Evolutionary conservation across 2,797 vertebrate genomes (phyloP).

Genomic region (Mormyrops attenuatus): DNA sequence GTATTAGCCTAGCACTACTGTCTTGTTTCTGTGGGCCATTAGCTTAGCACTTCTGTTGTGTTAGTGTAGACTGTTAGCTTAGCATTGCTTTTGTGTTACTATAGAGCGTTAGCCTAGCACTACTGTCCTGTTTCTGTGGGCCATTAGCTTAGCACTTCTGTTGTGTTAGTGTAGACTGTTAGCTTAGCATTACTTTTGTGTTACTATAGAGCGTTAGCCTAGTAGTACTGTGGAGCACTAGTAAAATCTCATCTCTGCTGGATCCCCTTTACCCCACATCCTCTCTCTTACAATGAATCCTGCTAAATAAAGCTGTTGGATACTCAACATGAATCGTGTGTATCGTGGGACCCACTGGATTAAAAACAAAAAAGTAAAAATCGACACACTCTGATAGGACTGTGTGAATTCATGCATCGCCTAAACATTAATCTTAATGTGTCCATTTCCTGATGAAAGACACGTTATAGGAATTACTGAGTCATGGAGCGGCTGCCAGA

Average conservation of each 20-base stretch:
- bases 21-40: not conserved
- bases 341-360: not conserved
- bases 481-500: not conserved
- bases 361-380: not conserved
- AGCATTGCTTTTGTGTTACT: not conserved
- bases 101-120: not conserved
- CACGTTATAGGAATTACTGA: not conserved
- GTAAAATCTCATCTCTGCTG: not conserved
- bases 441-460: not conserved
- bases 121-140: not conserved
- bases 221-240: not conserved
- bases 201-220: not conserved
- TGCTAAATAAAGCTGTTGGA: not conserved
- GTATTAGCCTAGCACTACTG: not conserved
- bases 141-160: not conserved
- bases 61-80: not conserved
- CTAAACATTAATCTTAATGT: conserved; percentile 7
- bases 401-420: not conserved
- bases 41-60: not conserved
- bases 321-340: not conserved
- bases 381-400: not conserved
- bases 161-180: not conserved
- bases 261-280: not conserved
- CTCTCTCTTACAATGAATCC: not conserved
- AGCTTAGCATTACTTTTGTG: not conserved